phyloP scores from a whole-genome alignment of 2,797 vertebrate genomes.

The Petrocephalus sullivani region DNA sequence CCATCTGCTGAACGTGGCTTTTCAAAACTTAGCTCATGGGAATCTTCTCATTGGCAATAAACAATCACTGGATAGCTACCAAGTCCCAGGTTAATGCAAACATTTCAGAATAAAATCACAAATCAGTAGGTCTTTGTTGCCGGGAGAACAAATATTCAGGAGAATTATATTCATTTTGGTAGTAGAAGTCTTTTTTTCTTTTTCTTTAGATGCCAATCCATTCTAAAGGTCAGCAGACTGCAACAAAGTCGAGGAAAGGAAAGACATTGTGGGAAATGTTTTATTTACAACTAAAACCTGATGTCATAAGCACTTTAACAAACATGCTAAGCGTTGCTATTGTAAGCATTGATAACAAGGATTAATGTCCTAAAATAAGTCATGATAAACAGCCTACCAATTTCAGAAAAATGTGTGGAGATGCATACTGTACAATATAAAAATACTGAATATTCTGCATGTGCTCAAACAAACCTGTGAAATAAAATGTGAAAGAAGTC shows the following conservation, averaged over 20 bases:
- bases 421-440: background rate
- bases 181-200: background rate
- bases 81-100: background rate
- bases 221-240: background rate
- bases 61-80: background rate
- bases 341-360: background rate
- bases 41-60: constrained; percentile 1
- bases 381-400: background rate
- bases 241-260: background rate
- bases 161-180: background rate
- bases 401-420: background rate
- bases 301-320: background rate
- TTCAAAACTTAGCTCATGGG: constrained; percentile 1
- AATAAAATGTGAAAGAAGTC: background rate
- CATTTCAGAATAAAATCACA: background rate
- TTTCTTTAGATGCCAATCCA: background rate
- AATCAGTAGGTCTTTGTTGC: background rate
- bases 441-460: background rate
- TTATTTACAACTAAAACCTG: background rate
- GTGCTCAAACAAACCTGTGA: background rate
- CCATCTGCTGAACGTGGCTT: background rate
- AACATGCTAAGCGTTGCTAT: background rate
- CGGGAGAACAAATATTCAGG: background rate
- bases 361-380: background rate
- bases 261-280: background rate